Conservation (phyloP, 1,140 invertebrate species). For the Pomacea maculata region DNA sequence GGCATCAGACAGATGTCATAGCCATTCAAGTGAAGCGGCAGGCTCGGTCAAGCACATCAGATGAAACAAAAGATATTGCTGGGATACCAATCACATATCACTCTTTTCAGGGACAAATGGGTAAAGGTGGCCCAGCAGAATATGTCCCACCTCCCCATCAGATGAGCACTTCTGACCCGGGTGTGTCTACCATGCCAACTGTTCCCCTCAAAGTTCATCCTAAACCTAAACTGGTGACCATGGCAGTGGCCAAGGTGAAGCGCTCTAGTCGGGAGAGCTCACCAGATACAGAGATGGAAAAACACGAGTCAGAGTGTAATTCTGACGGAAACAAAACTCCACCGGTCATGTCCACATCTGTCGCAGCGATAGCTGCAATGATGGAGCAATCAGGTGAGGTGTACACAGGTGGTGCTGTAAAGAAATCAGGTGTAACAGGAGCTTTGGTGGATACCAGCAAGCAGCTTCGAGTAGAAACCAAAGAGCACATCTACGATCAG, state of each 20-base stretch:
- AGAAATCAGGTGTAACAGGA: slow-evolving; percentile 12
- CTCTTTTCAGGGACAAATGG: slow-evolving; percentile 71
- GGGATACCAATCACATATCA: slow-evolving; percentile 74
- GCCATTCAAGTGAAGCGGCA: slow-evolving; percentile 65
- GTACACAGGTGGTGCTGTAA: slow-evolving; percentile 30
- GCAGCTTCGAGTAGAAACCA: slow-evolving; percentile 22
- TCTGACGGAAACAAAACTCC: slow-evolving; percentile 45
- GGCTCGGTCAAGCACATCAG: slow-evolving; percentile 21
- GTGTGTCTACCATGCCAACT: slow-evolving; percentile 68
- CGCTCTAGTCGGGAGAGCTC: slow-evolving; percentile 50
- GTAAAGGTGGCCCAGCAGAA: slow-evolving; percentile 4
- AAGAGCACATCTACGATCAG: slow-evolving; percentile 57
- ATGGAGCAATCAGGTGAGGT: slow-evolving; percentile 12
- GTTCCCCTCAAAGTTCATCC: slow-evolving; percentile 80
- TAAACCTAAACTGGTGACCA: slow-evolving; percentile 80
- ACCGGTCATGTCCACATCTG: slow-evolving; percentile 13
- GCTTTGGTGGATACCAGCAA: background rate
- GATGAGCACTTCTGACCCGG: slow-evolving; percentile 18
- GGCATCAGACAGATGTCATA: slow-evolving; percentile 63
- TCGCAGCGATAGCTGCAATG: slow-evolving; percentile 6
- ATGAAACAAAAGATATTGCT: slow-evolving; percentile 41
- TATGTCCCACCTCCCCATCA: slow-evolving; percentile 62
- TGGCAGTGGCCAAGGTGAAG: slow-evolving; percentile 76
- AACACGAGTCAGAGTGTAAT: slow-evolving; percentile 48
- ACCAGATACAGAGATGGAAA: slow-evolving; percentile 51